Percentiles rank a stretch among this genome's conserved stretches.
These are phyloP conservation scores for Taphrorychus bicolor DNA, from an alignment of 2,888 invertebrate species.

Conservation along the genomic window DNA sequence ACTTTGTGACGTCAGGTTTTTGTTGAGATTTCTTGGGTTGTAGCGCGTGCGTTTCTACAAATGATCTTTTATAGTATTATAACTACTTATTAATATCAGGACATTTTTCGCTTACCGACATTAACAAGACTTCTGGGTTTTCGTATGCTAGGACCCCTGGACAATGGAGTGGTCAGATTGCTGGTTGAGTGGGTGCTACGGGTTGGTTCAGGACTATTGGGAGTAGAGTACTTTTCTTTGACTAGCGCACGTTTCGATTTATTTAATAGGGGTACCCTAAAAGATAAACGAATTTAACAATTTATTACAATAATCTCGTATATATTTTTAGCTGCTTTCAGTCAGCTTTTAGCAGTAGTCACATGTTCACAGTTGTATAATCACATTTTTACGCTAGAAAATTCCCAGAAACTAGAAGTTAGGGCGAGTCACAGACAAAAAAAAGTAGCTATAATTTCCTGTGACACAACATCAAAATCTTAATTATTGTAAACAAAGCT, in stretches of 20 bases:
- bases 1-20: neutral
- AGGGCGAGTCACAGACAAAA: too few species aligned
- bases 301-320: too few species aligned
- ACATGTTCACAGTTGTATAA: too few species aligned
- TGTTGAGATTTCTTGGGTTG: neutral
- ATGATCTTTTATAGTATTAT: neutral
- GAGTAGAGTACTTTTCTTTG: constrained; percentile 68
- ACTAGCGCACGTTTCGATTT: constrained; percentile 67
- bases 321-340: too few species aligned
- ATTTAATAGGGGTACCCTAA: constrained; percentile 66
- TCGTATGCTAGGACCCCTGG: constrained; percentile 47
- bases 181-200: constrained; percentile 44
- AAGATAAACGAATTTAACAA: neutral
- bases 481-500: too few species aligned
- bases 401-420: too few species aligned
- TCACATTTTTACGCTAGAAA: too few species aligned
- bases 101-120: constrained; percentile 16
- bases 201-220: constrained; percentile 33
- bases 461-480: too few species aligned
- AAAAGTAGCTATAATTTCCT: too few species aligned
- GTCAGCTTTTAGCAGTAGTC: too few species aligned
- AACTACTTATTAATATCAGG: neutral
- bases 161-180: constrained; percentile 38
- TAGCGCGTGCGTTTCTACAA: neutral
- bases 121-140: constrained; percentile 45